Evolutionary conservation across 2,888 invertebrate genomes (phyloP).

Genomic region (Rhaphigaster nebulosa): DNA sequence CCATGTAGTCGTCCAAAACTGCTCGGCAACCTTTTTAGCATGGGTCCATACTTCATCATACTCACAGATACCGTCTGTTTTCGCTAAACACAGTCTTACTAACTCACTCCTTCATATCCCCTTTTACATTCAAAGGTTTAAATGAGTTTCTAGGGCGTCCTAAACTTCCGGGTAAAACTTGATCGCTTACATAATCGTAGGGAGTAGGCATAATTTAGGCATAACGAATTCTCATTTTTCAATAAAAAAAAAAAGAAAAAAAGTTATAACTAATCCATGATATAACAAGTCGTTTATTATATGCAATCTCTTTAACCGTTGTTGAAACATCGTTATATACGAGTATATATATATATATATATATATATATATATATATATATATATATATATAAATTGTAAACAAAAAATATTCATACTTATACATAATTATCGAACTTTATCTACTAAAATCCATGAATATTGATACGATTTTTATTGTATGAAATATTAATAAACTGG

Average conservation of each 20-base stretch:
- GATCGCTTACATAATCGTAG: not conserved
- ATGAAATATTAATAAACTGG: too few species aligned
- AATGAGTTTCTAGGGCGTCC: slow-evolving; percentile 28
- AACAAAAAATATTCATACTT: too few species aligned
- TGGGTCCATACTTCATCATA: slow-evolving; percentile 43
- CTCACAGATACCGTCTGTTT: slow-evolving; percentile 45
- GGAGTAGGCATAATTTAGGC: not conserved
- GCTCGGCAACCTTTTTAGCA: slow-evolving; percentile 35
- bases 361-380: too few species aligned
- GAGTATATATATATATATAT: too few species aligned
- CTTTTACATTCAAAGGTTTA: slow-evolving; percentile 15
- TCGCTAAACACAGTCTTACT: slow-evolving; percentile 36
- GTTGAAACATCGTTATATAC: not conserved
- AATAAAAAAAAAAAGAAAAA: not conserved
- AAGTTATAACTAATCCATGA: not conserved
- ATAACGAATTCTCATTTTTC: not conserved
- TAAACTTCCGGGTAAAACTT: not conserved
- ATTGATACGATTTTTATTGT: too few species aligned
- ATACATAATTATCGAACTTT: too few species aligned
- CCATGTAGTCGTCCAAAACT: slow-evolving; percentile 43
- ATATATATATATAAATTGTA: too few species aligned
- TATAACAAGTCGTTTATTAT: not conserved
- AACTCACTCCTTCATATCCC: slow-evolving; percentile 39
- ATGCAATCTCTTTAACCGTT: not conserved
- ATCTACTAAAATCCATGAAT: too few species aligned